Evolutionary conservation across 2,888 invertebrate genomes (phyloP).

Genomic region (Xestoiulus laeticollis): DNA sequence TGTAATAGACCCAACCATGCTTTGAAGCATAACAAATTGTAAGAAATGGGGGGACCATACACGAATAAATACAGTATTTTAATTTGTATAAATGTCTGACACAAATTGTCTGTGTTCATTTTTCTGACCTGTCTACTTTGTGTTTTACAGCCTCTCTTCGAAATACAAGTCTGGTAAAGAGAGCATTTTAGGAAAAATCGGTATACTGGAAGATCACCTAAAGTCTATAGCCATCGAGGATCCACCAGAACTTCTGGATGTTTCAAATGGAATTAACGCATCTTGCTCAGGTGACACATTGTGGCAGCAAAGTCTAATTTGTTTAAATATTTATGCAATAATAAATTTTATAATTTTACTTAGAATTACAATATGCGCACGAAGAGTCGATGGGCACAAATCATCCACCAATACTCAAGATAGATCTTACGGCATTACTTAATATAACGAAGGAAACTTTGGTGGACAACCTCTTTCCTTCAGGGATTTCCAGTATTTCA

Average conservation of each 20-base stretch:
- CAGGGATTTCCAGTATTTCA: neutral
- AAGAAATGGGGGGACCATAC: too few relatives aligned
- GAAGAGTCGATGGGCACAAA: neutral
- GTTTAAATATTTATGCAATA: neutral
- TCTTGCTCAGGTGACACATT: neutral
- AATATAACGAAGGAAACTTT: neutral
- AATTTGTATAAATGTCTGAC: neutral
- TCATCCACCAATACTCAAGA: neutral
- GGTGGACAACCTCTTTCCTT: neutral
- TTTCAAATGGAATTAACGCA: neutral
- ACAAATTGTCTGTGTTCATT: neutral
- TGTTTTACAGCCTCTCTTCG: slow-evolving; percentile 32
- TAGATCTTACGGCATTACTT: slow-evolving; percentile 30
- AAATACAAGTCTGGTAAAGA: slow-evolving; percentile 52
- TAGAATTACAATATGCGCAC: neutral
- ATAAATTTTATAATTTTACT: neutral
- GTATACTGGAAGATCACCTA: slow-evolving; percentile 44
- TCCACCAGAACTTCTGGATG: slow-evolving; percentile 45
- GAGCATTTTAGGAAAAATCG: slow-evolving; percentile 42
- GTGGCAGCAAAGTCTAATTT: neutral
- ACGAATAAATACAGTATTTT: too few relatives aligned
- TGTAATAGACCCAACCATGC: too few relatives aligned
- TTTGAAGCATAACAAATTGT: too few relatives aligned
- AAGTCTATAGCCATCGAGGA: slow-evolving; percentile 28
- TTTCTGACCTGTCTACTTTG: neutral